phyloP scores from a whole-genome alignment of 2,113 vertebrate species.

The Gorilla gorilla region DNA sequence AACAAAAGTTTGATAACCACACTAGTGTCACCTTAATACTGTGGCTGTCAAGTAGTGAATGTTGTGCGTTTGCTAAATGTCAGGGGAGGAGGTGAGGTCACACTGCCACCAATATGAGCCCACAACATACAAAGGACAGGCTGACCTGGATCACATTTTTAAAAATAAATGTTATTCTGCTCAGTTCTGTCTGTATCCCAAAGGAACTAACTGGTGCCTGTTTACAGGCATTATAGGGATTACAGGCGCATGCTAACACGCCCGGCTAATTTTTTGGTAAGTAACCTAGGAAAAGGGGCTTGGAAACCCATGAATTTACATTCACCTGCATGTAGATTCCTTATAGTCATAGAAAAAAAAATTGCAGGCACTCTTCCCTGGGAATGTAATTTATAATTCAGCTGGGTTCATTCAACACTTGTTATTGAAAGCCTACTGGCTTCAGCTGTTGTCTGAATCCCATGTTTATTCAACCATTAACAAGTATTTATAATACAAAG shows the following conservation, averaged over 20 bases:
- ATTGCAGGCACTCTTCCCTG: neutral
- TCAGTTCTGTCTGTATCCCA: neutral
- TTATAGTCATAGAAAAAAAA: neutral
- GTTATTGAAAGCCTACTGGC: neutral
- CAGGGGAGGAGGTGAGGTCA: neutral
- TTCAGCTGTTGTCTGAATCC: conserved; percentile 38
- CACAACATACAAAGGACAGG: neutral
- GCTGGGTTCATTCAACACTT: neutral
- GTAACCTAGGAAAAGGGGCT: neutral
- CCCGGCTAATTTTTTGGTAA: neutral
- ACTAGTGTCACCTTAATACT: neutral
- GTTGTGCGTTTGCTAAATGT: neutral
- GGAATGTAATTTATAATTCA: conserved; percentile 35
- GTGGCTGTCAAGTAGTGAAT: neutral
- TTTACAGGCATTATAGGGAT: neutral
- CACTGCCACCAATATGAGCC: neutral
- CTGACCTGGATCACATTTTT: conserved; percentile 9
- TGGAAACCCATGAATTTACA: conserved; percentile 5
- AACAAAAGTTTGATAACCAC: conserved; percentile 22
- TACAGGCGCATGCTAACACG: too few relatives aligned
- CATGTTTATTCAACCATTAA: conserved; percentile 61
- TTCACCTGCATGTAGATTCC: neutral
- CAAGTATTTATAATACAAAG: conserved; percentile 67
- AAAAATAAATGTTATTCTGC: neutral
- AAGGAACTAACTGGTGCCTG: neutral